Evolutionary conservation across 2,888 invertebrate genomes (phyloP), one percentile per base, ranked within the genome.

Genomic region (Melinopterus prodromus): DNA sequence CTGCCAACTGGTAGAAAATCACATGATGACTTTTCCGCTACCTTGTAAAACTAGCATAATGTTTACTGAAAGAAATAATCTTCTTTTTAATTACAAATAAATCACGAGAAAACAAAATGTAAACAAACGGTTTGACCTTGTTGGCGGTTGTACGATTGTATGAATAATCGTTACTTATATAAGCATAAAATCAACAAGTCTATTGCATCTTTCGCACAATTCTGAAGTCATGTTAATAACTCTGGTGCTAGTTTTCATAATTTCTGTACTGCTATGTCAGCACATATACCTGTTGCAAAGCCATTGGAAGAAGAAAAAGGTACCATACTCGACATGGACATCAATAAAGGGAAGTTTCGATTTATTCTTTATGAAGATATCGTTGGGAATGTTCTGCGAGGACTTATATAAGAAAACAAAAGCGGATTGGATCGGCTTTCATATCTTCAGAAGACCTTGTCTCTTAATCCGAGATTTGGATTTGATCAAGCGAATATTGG

Each of bases 361-460:
- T 83, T 89, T 0, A 80, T 88, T 37, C 79, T 85, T 0, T 84
- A 87, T 6, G 87, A 85, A 83, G 81, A 79, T 16, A 86, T 87
- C 1, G 82, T 88, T 69, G 87, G 88, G 3, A 84, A 87, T 14
- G 86, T 84, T 70, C 77, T 88, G 2, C 83, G 85, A 80, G 80
- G 84, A 35, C 82, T 81, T 88, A 12, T 88, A 89, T 81, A 83
- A 86, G 77, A 79, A 83, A 80, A 82, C 84, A 35, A 82, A 84
- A 15, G 84, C 84, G 6, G 88, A 87, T 6, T 90, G 86, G 81
- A 86, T 91, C n/a, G 92, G 92, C 3, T 88, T 91, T 69, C 91
- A 90, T 83, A 88, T 90, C 26, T 89, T 91, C 77, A 88, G 90
- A 80, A 90, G 89, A 79, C 92, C 91, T 0, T 87, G 88, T 72